Evolutionary conservation across 1,140 invertebrate species (phyloP).

Genomic region (Lethrus apterus): DNA sequence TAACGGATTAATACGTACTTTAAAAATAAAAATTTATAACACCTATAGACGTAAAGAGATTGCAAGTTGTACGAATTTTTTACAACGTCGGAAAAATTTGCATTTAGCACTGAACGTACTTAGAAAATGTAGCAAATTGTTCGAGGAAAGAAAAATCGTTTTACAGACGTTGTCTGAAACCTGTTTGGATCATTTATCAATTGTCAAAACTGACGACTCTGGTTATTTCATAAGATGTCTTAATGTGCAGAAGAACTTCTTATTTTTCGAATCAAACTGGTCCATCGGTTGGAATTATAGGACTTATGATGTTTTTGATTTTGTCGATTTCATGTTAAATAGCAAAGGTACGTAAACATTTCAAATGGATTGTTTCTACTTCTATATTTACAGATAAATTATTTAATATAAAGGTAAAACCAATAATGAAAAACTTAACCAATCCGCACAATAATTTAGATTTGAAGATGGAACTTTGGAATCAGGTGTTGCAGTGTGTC

Average conservation of each 20-base stretch:
- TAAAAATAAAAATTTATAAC: conserved; percentile 1
- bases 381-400: too few relatives aligned
- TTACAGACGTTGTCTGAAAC: background rate
- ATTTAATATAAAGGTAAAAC: conserved; percentile 1
- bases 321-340: conserved; percentile 1
- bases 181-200: background rate
- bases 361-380: too few relatives aligned
- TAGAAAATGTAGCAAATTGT: background rate
- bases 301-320: background rate
- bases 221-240: background rate
- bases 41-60: background rate
- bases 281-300: background rate
- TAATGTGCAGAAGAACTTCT: background rate
- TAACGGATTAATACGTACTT: background rate
- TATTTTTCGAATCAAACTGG: conserved; percentile 1
- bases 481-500: background rate
- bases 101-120: background rate
- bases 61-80: background rate
- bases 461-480: background rate
- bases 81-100: background rate
- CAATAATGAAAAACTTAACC: conserved; percentile 1
- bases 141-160: background rate
- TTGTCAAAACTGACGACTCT: background rate
- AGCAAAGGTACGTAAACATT: too few relatives aligned
- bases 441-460: background rate